Evolutionary conservation across 2,113 vertebrate species (phyloP).

Genomic region (Emydura subglobosa): DNA sequence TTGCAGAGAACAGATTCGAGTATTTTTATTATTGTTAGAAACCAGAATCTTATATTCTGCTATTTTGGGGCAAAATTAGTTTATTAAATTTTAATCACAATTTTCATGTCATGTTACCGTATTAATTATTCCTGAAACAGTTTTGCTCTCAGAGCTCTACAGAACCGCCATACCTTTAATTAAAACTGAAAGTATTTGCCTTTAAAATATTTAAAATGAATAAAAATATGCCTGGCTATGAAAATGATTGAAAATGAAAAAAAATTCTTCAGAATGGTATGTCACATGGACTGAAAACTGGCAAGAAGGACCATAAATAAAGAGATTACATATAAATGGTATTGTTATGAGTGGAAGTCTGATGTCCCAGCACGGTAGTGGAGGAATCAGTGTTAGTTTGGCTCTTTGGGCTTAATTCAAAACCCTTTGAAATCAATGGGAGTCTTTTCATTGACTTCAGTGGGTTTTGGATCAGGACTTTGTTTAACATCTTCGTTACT

Average conservation of each 20-base stretch:
- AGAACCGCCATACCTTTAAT: constrained; percentile 44
- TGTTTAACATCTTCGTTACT: background rate
- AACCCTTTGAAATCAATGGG: background rate
- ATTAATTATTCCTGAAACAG: constrained; percentile 59
- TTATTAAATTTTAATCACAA: constrained; percentile 59
- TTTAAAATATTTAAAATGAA: constrained; percentile 69
- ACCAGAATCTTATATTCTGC: constrained; percentile 4
- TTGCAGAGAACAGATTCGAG: background rate
- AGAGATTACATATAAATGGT: background rate
- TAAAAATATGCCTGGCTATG: constrained; percentile 39
- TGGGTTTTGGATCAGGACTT: background rate
- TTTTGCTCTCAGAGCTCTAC: background rate
- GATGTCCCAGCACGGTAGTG: fast-evolving
- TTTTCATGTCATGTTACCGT: constrained; percentile 22
- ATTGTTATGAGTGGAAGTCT: background rate
- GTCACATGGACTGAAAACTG: background rate
- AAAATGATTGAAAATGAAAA: constrained; percentile 63
- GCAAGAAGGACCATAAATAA: background rate
- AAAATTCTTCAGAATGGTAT: constrained; percentile 23
- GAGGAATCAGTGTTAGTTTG: fast-evolving
- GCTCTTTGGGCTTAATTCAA: background rate
- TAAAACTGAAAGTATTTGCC: constrained; percentile 42
- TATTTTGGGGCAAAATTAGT: constrained; percentile 2
- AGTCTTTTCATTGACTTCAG: background rate
- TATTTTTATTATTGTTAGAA: background rate